Conservation (phyloP, 2,797 vertebrate species). For the Lophius americanus region DNA sequence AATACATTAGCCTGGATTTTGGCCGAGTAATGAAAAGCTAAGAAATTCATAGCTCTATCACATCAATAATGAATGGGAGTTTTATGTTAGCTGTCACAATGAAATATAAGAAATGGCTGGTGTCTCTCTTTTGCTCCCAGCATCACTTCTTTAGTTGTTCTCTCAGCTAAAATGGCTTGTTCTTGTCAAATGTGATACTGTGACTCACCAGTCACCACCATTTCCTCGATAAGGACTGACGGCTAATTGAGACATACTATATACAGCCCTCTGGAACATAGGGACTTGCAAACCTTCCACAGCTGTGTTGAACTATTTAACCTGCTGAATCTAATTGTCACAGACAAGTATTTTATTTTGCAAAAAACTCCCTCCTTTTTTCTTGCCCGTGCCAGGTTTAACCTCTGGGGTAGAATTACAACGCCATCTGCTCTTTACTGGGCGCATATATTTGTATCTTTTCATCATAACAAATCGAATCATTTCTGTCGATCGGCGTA, state of each 20-base stretch:
- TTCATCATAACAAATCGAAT: not conserved
- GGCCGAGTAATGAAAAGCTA: conserved; percentile 72
- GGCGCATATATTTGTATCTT: not conserved
- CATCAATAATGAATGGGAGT: conserved; percentile 87
- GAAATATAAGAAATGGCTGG: conserved; percentile 59
- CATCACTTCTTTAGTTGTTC: conserved; percentile 38
- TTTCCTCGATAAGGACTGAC: conserved; percentile 20
- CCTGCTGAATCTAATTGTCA: not conserved
- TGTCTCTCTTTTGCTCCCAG: conserved; percentile 51
- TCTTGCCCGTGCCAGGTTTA: not conserved
- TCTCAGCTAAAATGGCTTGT: conserved; percentile 46
- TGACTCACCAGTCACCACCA: conserved; percentile 58
- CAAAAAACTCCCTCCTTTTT: conserved; percentile 6
- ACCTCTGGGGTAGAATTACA: not conserved
- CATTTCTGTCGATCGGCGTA: too few relatives aligned
- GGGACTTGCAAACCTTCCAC: conserved; percentile 28
- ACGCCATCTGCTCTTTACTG: not conserved
- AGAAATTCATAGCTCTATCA: conserved; percentile 77
- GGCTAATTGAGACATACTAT: conserved; percentile 48
- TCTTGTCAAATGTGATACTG: conserved; percentile 60
- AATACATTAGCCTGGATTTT: conserved; percentile 58
- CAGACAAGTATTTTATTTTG: not conserved
- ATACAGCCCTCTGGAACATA: conserved; percentile 26
- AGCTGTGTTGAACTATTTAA: not conserved
- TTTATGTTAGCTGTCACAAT: conserved; percentile 76